phyloP scores from a whole-genome alignment of 2,113 vertebrate genomes.

The Pomatorhinus ruficollis region DNA sequence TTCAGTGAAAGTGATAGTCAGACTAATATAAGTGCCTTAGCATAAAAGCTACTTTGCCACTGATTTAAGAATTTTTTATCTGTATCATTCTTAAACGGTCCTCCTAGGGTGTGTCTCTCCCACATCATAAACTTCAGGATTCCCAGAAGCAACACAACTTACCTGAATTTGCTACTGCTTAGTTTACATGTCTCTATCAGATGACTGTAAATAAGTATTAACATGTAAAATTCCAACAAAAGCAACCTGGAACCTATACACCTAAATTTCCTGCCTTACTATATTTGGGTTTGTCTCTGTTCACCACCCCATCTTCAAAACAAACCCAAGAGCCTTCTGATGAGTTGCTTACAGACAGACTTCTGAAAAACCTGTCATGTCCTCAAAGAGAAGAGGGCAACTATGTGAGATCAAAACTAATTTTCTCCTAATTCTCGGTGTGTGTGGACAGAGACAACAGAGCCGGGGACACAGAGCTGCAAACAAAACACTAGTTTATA shows the following conservation, averaged over 20 bases:
- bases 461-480: neutral
- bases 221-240: neutral
- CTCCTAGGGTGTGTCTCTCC: neutral
- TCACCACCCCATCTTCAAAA: neutral
- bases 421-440: neutral
- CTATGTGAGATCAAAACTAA: neutral
- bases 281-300: neutral
- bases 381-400: neutral
- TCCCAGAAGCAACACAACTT: neutral
- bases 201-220: neutral
- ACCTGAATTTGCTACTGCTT: neutral
- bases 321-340: neutral
- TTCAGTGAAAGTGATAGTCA: neutral
- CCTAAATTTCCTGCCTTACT: neutral
- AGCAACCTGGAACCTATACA: neutral
- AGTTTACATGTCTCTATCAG: neutral
- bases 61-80: neutral
- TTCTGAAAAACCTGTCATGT: neutral
- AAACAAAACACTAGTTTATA: neutral
- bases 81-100: neutral
- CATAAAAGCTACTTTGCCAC: neutral
- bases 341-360: neutral
- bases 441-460: neutral
- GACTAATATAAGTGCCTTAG: neutral
- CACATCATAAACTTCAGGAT: slow-evolving; percentile 1